These are phyloP conservation scores for Symphodus melops DNA, from an alignment of 2,113 vertebrate species.

Conservation along the genomic window DNA sequence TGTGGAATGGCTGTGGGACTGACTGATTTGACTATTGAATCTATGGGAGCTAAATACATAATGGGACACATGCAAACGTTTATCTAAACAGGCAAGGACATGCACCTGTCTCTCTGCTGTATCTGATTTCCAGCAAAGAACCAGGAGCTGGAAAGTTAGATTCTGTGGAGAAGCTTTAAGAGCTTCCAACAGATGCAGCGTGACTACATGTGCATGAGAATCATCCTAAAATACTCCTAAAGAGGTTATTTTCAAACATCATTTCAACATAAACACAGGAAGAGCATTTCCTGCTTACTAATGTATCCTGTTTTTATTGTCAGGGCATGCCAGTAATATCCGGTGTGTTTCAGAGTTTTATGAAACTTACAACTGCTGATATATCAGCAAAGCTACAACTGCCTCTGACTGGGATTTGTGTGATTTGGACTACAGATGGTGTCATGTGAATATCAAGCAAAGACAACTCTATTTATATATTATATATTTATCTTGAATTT, in stretches of 20 bases:
- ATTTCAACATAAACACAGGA: conserved; percentile 20
- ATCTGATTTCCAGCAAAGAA: neutral
- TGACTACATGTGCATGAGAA: neutral
- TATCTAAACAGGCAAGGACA: conserved; percentile 4
- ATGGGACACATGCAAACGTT: neutral
- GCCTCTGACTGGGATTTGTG: conserved; percentile 14
- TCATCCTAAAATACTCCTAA: neutral
- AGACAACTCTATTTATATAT: too few species aligned
- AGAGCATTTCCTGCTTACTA: conserved; percentile 30
- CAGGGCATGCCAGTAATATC: conserved; percentile 50
- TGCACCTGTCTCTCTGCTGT: neutral
- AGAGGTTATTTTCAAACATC: neutral
- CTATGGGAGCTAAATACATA: neutral
- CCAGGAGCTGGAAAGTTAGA: neutral
- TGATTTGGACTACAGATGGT: neutral
- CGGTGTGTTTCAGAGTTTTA: conserved; percentile 38
- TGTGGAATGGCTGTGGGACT: neutral
- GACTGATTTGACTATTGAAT: neutral
- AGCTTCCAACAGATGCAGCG: neutral
- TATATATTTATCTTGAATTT: too few species aligned
- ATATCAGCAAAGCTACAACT: neutral
- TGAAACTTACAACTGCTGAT: neutral
- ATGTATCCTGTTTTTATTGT: conserved; percentile 41
- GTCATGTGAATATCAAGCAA: neutral
- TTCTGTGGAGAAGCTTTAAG: neutral